Evolutionary conservation across 2,113 vertebrate species (phyloP).

Genomic region (Dunckerocampus dactyliophorus): DNA sequence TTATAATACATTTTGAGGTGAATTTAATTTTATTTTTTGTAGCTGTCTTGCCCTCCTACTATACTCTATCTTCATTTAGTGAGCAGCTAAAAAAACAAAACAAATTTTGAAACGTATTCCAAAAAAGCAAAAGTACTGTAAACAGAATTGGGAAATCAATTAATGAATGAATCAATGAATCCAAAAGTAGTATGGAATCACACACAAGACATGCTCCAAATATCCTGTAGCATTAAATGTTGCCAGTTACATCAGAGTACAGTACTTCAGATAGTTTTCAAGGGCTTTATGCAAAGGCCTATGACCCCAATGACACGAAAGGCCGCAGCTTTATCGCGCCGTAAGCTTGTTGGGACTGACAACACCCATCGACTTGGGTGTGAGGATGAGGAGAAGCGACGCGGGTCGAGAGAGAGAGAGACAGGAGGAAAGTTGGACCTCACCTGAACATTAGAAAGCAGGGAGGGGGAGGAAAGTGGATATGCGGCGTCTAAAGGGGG

Average conservation of each 20-base stretch:
- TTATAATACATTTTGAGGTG: no score
- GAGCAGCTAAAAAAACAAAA: no score
- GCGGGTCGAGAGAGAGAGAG: background rate
- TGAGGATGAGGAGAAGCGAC: constrained; percentile 13
- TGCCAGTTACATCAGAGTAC: background rate
- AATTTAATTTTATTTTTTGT: no score
- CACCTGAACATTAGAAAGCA: constrained; percentile 19
- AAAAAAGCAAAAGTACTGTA: no score
- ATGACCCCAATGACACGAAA: constrained; percentile 29
- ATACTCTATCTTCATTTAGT: no score
- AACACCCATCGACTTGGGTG: constrained; percentile 21
- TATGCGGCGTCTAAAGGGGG: constrained; percentile 15
- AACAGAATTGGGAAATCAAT: no score
- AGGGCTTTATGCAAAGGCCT: constrained; percentile 1
- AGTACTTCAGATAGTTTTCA: constrained; percentile 21
- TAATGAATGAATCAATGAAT: no score
- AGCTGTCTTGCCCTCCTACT: no score
- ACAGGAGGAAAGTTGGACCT: background rate
- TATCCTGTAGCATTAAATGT: background rate
- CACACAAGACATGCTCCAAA: background rate
- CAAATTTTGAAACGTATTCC: no score
- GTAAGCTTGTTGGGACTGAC: constrained; percentile 26
- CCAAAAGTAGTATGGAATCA: no score
- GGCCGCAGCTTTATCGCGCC: constrained; percentile 6
- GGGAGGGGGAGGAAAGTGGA: constrained; percentile 11